These are phyloP conservation scores for Crotophaga sulcirostris DNA, from an alignment of 2,113 vertebrate genomes.

Conservation along the genomic window DNA sequence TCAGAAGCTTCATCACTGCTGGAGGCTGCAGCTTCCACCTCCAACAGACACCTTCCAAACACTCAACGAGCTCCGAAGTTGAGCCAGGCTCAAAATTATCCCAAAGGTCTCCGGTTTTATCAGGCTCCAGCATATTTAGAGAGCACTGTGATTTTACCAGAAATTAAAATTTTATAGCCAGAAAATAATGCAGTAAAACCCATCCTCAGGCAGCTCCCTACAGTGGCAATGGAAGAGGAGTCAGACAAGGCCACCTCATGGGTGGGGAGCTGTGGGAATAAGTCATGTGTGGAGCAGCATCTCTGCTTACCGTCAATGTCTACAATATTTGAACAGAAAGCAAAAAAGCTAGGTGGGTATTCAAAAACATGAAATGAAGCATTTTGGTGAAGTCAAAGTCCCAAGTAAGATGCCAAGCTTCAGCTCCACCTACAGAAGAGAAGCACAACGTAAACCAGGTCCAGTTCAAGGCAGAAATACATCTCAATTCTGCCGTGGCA, in stretches of 20 bases:
- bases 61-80: neutral
- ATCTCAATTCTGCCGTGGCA: neutral
- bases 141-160: neutral
- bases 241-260: neutral
- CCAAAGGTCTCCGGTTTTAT: neutral
- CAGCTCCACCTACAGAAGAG: neutral
- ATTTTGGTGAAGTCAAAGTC: neutral
- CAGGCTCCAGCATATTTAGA: neutral
- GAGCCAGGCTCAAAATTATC: neutral
- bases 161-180: neutral
- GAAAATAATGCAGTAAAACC: neutral
- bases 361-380: accelerated
- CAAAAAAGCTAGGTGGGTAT: neutral
- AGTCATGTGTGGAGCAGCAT: accelerated
- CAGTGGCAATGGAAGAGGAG: neutral
- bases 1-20: neutral
- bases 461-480: neutral
- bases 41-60: neutral
- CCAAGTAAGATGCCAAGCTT: neutral
- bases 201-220: neutral
- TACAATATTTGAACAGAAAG: neutral
- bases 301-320: neutral
- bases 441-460: neutral
- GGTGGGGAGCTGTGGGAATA: accelerated
- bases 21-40: neutral